Evolutionary conservation across 2,113 vertebrate species (phyloP), one percentile per base, ranked within the genome.

Genomic region (Aramus guarauna): DNA sequence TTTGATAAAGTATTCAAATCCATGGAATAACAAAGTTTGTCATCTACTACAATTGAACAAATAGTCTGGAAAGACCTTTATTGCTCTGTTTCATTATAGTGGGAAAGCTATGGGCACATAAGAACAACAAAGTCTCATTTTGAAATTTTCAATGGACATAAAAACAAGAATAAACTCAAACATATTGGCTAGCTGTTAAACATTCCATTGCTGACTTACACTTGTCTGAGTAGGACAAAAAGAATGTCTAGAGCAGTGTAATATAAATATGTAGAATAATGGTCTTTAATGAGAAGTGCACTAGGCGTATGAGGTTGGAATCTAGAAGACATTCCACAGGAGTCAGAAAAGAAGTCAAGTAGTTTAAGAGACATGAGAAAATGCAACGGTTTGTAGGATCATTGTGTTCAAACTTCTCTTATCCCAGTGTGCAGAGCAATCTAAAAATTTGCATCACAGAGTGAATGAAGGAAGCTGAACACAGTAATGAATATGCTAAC

Each of bases 401-500:
- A 56, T 30, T 74, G 12, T 27, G 5, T 76, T 84, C 23, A 58
- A 73, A 58, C 4, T 69, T 72, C 11, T 91, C 9, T 67, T 75
- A 77, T 27, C 18, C 47, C 11, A 47, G 34, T 43, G 27, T 15
- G 8, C 45, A 53, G 19, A 88, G 37, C 24, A 79, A 63, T 73
- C 6, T 0, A 1, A 76, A 64, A 85, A 83, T 66, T 80, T 88
- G 29, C n/a, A 66, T 88, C 22, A 79, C 18, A 62, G 29, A 53
- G 9, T 43, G 15, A 94, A 82, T 47, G 26, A 89, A 77, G 50
- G 32, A 30, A 73, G 14, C 12, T 60, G 58, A 94, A 66, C 36
- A 43, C 22, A 80, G n/a, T 66, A 59, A 88, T 93, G 88, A 95
- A 94, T 90, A 95, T 83, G 55, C 27, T 85, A 92, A 93, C 24